phyloP scores from a whole-genome alignment of 1,140 invertebrate genomes.

The Sinella curviseta region DNA sequence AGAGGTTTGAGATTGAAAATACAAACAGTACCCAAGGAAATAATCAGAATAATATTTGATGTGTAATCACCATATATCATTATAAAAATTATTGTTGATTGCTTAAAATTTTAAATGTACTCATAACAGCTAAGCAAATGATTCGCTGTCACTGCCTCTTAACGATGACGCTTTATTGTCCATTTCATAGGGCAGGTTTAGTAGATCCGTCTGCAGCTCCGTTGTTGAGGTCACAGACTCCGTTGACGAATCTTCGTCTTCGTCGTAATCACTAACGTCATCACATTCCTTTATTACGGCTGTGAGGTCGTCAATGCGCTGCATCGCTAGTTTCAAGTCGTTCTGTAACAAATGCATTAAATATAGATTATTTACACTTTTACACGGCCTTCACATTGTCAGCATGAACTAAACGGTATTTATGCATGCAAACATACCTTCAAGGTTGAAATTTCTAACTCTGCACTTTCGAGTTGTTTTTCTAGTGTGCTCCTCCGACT shows the following conservation, averaged over 20 bases:
- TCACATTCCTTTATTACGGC: conserved; percentile 77
- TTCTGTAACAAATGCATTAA: conserved; percentile 58
- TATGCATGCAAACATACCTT: conserved; percentile 52
- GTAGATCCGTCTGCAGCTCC: background rate
- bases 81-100: too few relatives aligned
- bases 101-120: too few relatives aligned
- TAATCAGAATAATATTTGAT: too few relatives aligned
- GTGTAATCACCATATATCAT: too few relatives aligned
- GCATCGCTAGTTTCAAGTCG: conserved; percentile 76
- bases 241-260: conserved; percentile 58
- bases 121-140: conserved; percentile 6
- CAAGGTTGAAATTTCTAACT: conserved; percentile 65
- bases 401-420: background rate
- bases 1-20: conserved; percentile 5
- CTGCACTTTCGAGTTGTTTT: conserved; percentile 67
- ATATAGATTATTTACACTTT: background rate
- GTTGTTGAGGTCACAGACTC: conserved; percentile 39
- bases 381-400: background rate
- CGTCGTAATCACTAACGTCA: conserved; percentile 56
- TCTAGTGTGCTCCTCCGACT: conserved; percentile 69
- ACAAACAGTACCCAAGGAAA: conserved; percentile 5
- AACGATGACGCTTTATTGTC: background rate
- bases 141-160: conserved; percentile 8
- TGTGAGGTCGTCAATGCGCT: conserved; percentile 80
- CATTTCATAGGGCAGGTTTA: background rate